Conservation (phyloP, 2,888 invertebrate species). For the Lutraria lutraria region DNA sequence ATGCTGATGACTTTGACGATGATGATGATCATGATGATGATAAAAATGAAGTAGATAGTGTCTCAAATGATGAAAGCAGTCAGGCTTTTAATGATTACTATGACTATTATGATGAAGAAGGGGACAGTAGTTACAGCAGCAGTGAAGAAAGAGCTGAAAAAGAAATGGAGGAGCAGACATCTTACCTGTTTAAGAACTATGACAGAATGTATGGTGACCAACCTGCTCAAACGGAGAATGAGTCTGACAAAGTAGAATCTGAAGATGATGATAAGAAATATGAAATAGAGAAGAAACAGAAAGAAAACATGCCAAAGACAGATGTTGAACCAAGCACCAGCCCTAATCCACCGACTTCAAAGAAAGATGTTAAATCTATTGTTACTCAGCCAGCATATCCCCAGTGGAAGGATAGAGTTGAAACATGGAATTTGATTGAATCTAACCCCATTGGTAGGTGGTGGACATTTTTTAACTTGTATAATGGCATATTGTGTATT, state of each 20-base stretch:
- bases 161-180: conserved; percentile 47
- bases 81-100: conserved; percentile 57
- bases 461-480: background rate
- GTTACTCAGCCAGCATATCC: conserved; percentile 71
- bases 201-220: conserved; percentile 63
- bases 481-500: background rate
- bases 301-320: conserved; percentile 53
- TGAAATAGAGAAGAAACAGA: conserved; percentile 25
- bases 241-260: conserved; percentile 14
- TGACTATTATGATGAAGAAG: conserved; percentile 66
- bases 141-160: conserved; percentile 55
- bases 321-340: conserved; percentile 73
- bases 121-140: conserved; percentile 69
- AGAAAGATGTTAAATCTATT: conserved; percentile 64
- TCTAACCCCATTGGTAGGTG: conserved; percentile 75
- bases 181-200: conserved; percentile 60
- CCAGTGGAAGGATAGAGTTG: conserved; percentile 57
- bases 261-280: conserved; percentile 32
- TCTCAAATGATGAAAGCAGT: conserved; percentile 59
- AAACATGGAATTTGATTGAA: conserved; percentile 72
- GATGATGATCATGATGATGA: conserved; percentile 50
- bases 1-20: conserved; percentile 34
- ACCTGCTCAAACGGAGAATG: conserved; percentile 36
- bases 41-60: conserved; percentile 25
- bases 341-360: conserved; percentile 77